Conservation (phyloP, 2,113 vertebrate genomes). For the Apodemus sylvaticus region DNA sequence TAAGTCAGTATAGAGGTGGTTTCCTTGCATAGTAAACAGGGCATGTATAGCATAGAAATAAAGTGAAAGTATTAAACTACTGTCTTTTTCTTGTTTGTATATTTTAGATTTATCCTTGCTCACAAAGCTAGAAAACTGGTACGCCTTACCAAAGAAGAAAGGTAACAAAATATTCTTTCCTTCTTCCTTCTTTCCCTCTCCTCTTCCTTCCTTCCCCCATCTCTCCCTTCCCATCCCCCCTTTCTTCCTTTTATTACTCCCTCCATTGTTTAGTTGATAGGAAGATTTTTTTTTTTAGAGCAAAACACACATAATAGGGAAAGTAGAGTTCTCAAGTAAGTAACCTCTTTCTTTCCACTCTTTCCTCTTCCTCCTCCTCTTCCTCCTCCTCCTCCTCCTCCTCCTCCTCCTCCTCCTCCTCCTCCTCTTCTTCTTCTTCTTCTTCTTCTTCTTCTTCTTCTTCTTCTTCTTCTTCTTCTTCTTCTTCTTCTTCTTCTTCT, state of each 20-base stretch:
- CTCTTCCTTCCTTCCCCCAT: not conserved
- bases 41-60: not conserved
- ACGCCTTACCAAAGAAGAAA: slow-evolving; percentile 93
- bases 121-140: slow-evolving; percentile 92
- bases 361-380: not conserved
- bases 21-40: not conserved
- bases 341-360: not conserved
- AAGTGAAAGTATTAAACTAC: not conserved
- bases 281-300: not conserved
- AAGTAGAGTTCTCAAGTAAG: not conserved
- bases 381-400: not conserved
- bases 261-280: not conserved
- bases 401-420: too few species aligned
- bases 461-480: not conserved
- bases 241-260: not conserved
- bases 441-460: not conserved
- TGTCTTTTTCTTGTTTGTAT: slow-evolving; percentile 37
- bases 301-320: not conserved
- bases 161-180: slow-evolving; percentile 82
- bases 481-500: not conserved
- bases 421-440: not conserved
- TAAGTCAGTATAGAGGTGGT: not conserved
- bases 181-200: fast-evolving
- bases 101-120: slow-evolving; percentile 94
- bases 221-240: not conserved